phyloP scores from a whole-genome alignment of 2,797 vertebrate species.

The Iguana delicatissima region DNA sequence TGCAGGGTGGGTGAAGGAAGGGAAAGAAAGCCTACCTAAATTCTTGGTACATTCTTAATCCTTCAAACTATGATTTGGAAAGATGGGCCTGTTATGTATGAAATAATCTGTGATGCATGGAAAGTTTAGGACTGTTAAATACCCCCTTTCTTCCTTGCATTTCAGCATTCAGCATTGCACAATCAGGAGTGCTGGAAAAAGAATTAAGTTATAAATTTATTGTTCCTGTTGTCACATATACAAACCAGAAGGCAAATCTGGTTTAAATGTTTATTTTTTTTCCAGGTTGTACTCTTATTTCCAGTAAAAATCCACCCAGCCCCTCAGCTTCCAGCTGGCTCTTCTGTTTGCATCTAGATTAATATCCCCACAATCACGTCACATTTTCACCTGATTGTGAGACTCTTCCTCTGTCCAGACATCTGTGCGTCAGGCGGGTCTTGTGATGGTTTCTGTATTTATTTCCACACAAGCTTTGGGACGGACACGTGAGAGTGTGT shows the following conservation, averaged over 20 bases:
- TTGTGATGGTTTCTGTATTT: background rate
- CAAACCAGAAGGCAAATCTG: background rate
- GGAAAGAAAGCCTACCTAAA: background rate
- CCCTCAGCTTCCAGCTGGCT: background rate
- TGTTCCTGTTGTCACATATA: background rate
- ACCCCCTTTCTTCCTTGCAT: background rate
- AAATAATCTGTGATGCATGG: background rate
- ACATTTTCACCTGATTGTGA: background rate
- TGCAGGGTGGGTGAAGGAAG: background rate
- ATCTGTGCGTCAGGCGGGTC: background rate
- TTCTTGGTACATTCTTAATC: background rate
- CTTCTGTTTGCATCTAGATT: background rate
- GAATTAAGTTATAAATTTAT: background rate
- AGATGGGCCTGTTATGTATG: too few relatives aligned
- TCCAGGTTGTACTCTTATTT: background rate
- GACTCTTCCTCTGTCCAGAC: background rate
- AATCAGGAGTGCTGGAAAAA: background rate
- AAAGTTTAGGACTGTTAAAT: background rate
- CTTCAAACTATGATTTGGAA: background rate
- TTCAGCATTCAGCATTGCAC: background rate
- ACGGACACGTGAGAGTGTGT: background rate
- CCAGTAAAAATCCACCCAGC: background rate
- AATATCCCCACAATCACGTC: background rate
- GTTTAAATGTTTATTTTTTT: background rate
- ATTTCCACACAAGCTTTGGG: background rate